phyloP scores from a whole-genome alignment of 1,140 invertebrate species.

The Nilaparvata lugens region DNA sequence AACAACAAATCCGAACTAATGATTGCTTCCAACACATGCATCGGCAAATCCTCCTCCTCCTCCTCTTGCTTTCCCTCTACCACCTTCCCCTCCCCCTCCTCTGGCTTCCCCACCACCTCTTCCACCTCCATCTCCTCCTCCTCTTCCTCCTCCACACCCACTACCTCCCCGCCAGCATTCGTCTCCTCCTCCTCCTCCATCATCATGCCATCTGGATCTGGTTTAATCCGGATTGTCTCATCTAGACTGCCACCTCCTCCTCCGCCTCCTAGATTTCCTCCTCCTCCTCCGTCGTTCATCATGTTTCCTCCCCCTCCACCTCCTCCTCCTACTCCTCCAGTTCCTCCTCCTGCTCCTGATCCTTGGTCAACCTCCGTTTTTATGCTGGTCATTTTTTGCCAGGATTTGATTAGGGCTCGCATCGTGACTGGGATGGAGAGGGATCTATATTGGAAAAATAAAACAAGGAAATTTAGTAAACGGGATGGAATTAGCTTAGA shows the following conservation, averaged over 20 bases:
- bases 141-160: constrained; percentile 30
- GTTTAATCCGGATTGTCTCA: neutral
- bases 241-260: constrained; percentile 32
- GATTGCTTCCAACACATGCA: too few species aligned
- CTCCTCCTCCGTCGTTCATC: constrained; percentile 20
- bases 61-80: too few species aligned
- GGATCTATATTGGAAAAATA: constrained; percentile 43
- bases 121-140: too few species aligned
- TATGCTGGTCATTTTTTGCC: constrained; percentile 33
- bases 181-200: too few species aligned
- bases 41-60: too few species aligned
- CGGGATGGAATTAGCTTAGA: too few species aligned
- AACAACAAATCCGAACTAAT: too few species aligned
- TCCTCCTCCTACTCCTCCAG: constrained; percentile 15
- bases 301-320: constrained; percentile 9
- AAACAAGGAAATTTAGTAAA: too few species aligned
- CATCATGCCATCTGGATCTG: neutral
- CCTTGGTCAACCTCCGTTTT: constrained; percentile 5
- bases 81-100: too few species aligned
- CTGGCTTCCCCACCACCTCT: too few species aligned
- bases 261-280: constrained; percentile 32
- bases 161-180: too few species aligned
- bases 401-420: constrained; percentile 58
- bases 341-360: constrained; percentile 7
- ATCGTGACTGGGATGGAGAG: constrained; percentile 86